Percentiles rank a stretch among this genome's conserved stretches.
Conservation (phyloP, 2,888 invertebrate genomes). For the Pterobdella sp. region DNA sequence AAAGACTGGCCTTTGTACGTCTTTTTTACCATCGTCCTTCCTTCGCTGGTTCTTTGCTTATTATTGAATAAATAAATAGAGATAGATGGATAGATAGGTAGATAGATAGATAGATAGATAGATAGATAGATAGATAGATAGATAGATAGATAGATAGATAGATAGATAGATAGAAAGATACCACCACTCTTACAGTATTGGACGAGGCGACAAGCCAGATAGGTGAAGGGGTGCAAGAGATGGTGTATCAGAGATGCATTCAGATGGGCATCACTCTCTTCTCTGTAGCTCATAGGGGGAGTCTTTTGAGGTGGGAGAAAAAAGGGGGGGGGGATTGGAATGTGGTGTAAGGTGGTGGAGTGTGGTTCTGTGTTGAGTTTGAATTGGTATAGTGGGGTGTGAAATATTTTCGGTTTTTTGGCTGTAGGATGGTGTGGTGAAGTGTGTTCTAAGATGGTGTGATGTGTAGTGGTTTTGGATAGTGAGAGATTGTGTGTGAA, state of each 20-base stretch:
- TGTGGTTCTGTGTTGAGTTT: no score
- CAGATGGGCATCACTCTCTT: constrained; percentile 54
- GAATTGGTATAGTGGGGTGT: background rate
- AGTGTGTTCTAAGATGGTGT: background rate
- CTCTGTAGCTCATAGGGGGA: constrained; percentile 57
- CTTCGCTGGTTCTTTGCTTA: constrained; percentile 54
- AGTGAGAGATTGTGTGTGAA: no score
- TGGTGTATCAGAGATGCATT: constrained; percentile 69
- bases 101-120: no score
- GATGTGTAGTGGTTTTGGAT: background rate
- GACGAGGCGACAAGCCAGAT: constrained; percentile 96
- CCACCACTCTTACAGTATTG: no score
- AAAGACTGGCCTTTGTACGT: constrained; percentile 85
- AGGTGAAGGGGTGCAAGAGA: constrained; percentile 69
- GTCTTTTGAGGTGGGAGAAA: constrained; percentile 52
- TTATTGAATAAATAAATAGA: no score
- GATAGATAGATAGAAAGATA: no score
- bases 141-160: no score
- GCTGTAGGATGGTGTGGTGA: background rate
- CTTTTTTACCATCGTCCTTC: constrained; percentile 74
- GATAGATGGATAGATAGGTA: no score
- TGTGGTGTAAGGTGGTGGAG: background rate
- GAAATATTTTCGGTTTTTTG: background rate
- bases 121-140: no score
- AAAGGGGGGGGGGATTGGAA: no score